Base-by-base conservation (phyloP, 2,797 vertebrate species). In the Enteromius paludinosus region DNA sequence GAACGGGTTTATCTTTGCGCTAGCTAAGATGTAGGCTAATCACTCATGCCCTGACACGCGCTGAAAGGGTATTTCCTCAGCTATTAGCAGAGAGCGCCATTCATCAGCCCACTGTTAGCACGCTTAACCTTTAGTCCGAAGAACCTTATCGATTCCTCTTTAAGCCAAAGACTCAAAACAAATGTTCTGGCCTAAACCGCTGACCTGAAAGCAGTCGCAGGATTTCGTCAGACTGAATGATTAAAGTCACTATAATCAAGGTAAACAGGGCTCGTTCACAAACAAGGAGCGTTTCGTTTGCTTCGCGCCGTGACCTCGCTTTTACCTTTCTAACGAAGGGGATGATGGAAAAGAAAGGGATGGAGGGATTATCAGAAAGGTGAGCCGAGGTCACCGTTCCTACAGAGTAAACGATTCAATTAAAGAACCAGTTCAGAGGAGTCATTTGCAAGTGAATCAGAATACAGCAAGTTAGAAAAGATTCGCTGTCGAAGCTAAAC, bases 61-160 rank as follows among this genome's bases (percentile, higher is more conserved):
- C 89, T 90, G 87, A 93, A 92, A 92, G 88, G 89, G 78, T 88
- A 88, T 91, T 89, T 90, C 87, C 82, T 49, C 52, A 30, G 4
- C 90, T 86, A 87, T 90, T 90, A 85, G 71, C 70, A 75, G 74
- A 85, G 83, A 87, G 89, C 69, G 70, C 88, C 70, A 92, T 92
- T 91, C 90, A 89, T 92, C 91, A 91, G 83, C 73, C 70, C 47
- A 62, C 85, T 86, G 88, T 89, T 79, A 81, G 87, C 85, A 89
- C 88, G 88, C 90, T 91, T 93, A 92, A 94, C 93, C 93, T 91
- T 89, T 92, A 84, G 79, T 83, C 83, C 78, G 35, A 41, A 69
- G 86, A 81, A 83, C 85, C 87, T 86, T 86, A 92, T 93, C 88
- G 86, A 94, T 93, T 85, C 81, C 80, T 79, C 86, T 82, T 84